Percentiles rank a stretch among this genome's conserved stretches.
Evolutionary conservation across 1,140 invertebrate genomes (phyloP).

Genomic region (Melitaea cinxia): DNA sequence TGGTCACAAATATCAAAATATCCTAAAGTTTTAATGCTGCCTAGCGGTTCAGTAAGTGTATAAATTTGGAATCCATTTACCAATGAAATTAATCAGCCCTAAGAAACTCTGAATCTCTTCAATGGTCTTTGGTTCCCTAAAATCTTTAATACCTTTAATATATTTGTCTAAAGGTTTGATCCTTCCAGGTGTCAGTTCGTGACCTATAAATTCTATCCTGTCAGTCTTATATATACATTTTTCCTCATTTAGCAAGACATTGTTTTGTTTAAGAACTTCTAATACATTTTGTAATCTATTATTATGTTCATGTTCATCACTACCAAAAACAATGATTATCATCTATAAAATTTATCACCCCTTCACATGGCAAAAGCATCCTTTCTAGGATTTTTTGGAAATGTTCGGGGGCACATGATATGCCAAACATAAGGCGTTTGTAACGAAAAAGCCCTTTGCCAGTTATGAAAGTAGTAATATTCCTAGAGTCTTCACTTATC

Average conservation of each 20-base stretch:
- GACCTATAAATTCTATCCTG: conserved; percentile 26
- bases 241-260: conserved; percentile 3
- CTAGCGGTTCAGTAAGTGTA: conserved; percentile 11
- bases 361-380: conserved; percentile 28
- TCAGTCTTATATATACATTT: conserved; percentile 5
- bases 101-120: conserved; percentile 36
- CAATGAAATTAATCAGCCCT: conserved; percentile 31
- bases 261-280: conserved; percentile 5
- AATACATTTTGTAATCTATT: neutral
- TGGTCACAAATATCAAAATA: conserved; percentile 18
- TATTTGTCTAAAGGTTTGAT: conserved; percentile 31
- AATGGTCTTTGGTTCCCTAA: conserved; percentile 23
- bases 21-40: too few species aligned
- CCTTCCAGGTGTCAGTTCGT: conserved; percentile 16
- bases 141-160: conserved; percentile 1
- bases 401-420: conserved; percentile 41
- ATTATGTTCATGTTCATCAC: neutral
- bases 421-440: conserved; percentile 35
- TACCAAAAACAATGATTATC: conserved; percentile 15
- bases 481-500: conserved; percentile 13
- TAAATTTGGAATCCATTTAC: conserved; percentile 36
- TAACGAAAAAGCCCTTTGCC: conserved; percentile 41
- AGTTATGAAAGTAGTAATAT: conserved; percentile 49
- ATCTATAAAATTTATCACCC: conserved; percentile 28
- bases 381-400: conserved; percentile 40